These are phyloP conservation scores for Pitangus sulphuratus DNA, from an alignment of 2,797 vertebrate genomes.

Conservation along the genomic window DNA sequence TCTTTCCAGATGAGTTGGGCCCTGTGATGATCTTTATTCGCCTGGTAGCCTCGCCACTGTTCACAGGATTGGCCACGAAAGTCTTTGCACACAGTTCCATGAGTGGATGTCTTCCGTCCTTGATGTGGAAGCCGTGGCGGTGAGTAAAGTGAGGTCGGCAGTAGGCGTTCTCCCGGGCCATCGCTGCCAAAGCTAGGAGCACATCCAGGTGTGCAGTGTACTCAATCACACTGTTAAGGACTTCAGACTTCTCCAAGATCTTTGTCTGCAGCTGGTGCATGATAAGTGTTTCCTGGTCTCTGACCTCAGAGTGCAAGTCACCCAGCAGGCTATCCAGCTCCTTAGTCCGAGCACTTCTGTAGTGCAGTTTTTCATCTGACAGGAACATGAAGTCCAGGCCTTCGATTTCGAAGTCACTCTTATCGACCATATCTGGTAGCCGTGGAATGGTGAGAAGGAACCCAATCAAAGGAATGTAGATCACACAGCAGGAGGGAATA, in stretches of 20 bases:
- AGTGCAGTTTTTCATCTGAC: conserved; percentile 91
- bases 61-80: conserved; percentile 90
- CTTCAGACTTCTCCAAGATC: conserved; percentile 84
- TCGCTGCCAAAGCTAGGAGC: conserved; percentile 88
- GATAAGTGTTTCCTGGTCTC: conserved; percentile 86
- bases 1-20: conserved; percentile 97
- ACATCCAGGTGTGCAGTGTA: conserved; percentile 92
- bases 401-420: conserved; percentile 90
- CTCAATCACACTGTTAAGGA: conserved; percentile 86
- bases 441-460: conserved; percentile 93
- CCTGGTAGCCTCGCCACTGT: conserved; percentile 79
- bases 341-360: conserved; percentile 90
- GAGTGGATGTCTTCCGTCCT: conserved; percentile 92
- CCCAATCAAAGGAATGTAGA: conserved; percentile 97
- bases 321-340: conserved; percentile 92
- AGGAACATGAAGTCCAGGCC: conserved; percentile 97
- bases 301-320: conserved; percentile 93
- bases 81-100: conserved; percentile 91
- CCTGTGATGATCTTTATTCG: conserved; percentile 93
- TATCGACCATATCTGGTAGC: conserved; percentile 88
- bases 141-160: conserved; percentile 83
- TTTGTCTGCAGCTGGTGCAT: conserved; percentile 91
- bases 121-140: conserved; percentile 81
- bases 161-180: conserved; percentile 90
- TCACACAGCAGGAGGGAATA: conserved; percentile 90